These are phyloP conservation scores for Falco punctatus DNA, from an alignment of 2,113 vertebrate genomes.

Conservation along the genomic window DNA sequence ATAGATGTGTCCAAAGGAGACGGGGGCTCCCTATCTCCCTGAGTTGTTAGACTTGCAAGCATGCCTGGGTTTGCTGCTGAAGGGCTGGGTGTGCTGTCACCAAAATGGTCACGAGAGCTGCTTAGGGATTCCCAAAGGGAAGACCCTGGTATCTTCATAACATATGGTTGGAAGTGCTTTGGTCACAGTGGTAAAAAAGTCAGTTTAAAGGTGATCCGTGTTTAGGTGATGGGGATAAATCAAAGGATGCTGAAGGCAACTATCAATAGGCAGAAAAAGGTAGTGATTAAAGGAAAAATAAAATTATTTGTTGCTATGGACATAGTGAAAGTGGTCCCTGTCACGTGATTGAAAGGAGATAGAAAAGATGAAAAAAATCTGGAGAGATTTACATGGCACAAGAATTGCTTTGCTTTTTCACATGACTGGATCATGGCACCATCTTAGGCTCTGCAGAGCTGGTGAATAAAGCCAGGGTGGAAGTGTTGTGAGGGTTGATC, in stretches of 20 bases:
- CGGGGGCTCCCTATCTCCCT: not conserved
- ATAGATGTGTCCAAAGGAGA: not conserved
- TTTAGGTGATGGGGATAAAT: not conserved
- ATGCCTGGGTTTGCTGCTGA: not conserved
- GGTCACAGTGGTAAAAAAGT: not conserved
- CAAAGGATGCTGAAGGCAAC: not conserved
- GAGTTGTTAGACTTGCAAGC: not conserved
- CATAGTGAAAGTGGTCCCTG: not conserved
- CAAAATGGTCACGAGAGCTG: not conserved
- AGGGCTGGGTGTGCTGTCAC: not conserved
- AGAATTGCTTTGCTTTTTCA: not conserved
- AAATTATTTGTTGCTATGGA: not conserved
- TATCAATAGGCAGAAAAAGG: not conserved
- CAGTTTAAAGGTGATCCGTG: not conserved
- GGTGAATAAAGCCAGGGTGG: not conserved
- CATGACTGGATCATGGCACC: accelerated
- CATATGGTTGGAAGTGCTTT: not conserved
- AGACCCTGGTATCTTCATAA: not conserved
- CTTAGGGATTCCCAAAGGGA: not conserved
- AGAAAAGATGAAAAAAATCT: not conserved
- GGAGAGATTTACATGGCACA: not conserved
- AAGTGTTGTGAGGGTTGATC: not conserved
- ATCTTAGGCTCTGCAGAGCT: accelerated
- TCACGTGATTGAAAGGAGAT: not conserved
- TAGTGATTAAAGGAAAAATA: not conserved